Evolutionary conservation across 2,888 invertebrate species (phyloP).

Genomic region (Spatulosminthurus flaviceps): DNA sequence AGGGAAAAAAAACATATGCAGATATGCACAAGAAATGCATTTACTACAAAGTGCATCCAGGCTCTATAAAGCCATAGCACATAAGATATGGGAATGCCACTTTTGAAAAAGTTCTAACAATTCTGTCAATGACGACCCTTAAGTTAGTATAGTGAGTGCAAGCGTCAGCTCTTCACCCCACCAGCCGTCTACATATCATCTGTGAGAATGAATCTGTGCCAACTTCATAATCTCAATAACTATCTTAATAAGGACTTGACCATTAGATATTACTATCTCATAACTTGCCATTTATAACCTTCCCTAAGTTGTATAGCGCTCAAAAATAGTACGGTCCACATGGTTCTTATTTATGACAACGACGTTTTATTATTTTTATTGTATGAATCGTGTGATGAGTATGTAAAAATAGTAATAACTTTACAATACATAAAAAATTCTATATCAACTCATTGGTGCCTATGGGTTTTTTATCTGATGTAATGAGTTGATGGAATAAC

Average conservation of each 20-base stretch:
- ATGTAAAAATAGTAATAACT: no score
- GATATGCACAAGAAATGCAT: no score
- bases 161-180: not conserved
- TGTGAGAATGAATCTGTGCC: not conserved
- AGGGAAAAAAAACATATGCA: no score
- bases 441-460: no score
- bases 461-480: no score
- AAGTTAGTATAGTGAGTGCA: no score
- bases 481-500: no score
- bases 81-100: not conserved
- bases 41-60: not conserved
- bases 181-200: slow-evolving; percentile 12
- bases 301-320: not conserved
- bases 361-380: no score
- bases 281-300: not conserved
- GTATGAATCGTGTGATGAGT: no score
- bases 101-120: slow-evolving; percentile 12
- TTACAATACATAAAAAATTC: no score
- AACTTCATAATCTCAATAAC: slow-evolving; percentile 33
- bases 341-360: no score
- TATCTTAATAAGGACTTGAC: not conserved
- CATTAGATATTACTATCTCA: not conserved
- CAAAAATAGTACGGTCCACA: no score
- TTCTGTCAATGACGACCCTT: slow-evolving; percentile 41
- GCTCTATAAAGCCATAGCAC: not conserved